These are phyloP conservation scores for Brachynemurus nebulosus DNA, from an alignment of 2,888 invertebrate species.

Conservation along the genomic window DNA sequence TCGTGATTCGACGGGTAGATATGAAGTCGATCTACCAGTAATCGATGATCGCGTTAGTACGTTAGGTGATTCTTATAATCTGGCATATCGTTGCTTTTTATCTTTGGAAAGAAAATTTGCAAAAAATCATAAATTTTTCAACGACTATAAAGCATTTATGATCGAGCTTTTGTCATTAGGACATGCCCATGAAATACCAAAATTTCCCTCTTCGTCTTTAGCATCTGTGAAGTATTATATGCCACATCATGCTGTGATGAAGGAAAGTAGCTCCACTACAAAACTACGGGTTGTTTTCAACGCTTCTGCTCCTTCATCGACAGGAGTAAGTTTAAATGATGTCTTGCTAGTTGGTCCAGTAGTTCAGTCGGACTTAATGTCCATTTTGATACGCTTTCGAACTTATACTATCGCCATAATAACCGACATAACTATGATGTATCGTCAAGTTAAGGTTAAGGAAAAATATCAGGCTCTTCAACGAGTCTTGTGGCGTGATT, in stretches of 20 bases:
- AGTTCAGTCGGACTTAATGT: too few species aligned
- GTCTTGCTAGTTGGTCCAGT: conserved; percentile 7
- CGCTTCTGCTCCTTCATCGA: conserved; percentile 6
- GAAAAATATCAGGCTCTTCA: too few species aligned
- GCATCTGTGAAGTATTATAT: background rate
- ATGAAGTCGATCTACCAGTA: background rate
- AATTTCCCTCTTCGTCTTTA: background rate
- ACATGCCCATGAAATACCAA: conserved; percentile 12
- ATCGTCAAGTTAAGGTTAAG: too few species aligned
- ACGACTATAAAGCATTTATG: conserved; percentile 14
- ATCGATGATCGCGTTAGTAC: conserved; percentile 8
- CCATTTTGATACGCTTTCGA: too few species aligned
- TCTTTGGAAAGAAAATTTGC: background rate
- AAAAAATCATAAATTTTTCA: conserved; percentile 1
- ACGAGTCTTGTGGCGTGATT: too few species aligned
- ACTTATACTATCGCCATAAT: too few species aligned
- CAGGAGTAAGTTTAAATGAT: conserved; percentile 8
- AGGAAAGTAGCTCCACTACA: conserved; percentile 7
- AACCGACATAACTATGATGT: too few species aligned
- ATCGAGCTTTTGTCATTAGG: conserved; percentile 13
- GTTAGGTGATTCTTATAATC: conserved; percentile 12
- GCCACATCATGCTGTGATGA: conserved; percentile 11
- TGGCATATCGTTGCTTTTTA: conserved; percentile 5
- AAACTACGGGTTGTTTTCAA: conserved; percentile 11
- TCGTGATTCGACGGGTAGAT: background rate